Conservation (phyloP, 64 coral and sea anemone genomes). For the Pachyseris speciosa region DNA sequence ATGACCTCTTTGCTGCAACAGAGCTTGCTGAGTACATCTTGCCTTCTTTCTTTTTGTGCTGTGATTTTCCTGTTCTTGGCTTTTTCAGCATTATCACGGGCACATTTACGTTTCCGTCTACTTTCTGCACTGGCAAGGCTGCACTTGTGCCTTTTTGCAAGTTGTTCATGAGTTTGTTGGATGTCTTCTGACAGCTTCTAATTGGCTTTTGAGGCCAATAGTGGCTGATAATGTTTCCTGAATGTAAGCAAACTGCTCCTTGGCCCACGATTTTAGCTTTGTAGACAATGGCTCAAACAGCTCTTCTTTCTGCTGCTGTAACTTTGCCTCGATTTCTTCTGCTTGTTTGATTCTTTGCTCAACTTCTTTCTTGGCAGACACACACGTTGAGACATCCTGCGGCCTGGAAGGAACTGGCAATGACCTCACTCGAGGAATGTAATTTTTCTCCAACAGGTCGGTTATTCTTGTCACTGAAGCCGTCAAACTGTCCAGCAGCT, state of each 20-base stretch:
- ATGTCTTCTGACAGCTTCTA: conserved; percentile 7
- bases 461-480: no score
- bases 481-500: no score
- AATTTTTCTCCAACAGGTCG: no score
- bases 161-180: conserved; percentile 15
- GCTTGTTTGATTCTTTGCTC: not conserved
- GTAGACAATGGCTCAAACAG: conserved; percentile 22
- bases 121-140: conserved; percentile 8
- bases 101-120: not conserved
- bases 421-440: conserved; percentile 9
- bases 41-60: no score
- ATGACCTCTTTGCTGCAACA: not conserved
- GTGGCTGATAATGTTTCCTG: not conserved
- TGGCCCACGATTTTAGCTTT: no score
- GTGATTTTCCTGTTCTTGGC: not conserved
- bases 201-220: not conserved
- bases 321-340: not conserved
- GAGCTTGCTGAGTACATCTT: conserved; percentile 2
- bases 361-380: not conserved
- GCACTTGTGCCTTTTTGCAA: not conserved
- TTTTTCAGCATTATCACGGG: conserved; percentile 24
- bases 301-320: not conserved
- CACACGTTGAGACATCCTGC: not conserved
- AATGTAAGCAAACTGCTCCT: no score
- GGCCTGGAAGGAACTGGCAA: conserved; percentile 12